These are phyloP conservation scores for Orchesella cincta DNA, from an alignment of 1,140 invertebrate genomes.

Conservation along the genomic window DNA sequence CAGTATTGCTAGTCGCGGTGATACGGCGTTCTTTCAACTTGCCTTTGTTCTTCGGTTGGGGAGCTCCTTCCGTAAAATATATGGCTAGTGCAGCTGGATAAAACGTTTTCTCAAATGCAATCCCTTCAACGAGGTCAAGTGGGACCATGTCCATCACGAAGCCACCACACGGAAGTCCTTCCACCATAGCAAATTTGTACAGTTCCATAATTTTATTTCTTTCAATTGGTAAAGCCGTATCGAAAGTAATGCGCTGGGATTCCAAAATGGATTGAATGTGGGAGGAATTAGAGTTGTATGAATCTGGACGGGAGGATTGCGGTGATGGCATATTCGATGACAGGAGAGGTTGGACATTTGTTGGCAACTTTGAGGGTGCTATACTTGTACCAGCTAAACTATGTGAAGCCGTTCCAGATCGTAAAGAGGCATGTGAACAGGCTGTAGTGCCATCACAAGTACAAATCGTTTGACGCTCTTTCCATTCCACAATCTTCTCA, in stretches of 20 bases:
- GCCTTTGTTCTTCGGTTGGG: slow-evolving; percentile 11
- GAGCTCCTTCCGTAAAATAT: slow-evolving; percentile 30
- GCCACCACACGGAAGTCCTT: slow-evolving; percentile 32
- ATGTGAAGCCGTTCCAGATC: not conserved
- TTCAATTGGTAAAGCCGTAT: not conserved
- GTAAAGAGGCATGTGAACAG: not conserved
- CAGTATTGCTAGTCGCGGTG: not conserved
- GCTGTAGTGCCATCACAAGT: not conserved
- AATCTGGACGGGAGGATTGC: not conserved
- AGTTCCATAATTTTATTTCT: slow-evolving; percentile 38
- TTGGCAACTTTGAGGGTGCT: slow-evolving; percentile 5
- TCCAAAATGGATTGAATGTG: not conserved
- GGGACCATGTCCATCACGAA: slow-evolving; percentile 37
- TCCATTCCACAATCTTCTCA: slow-evolving; percentile 34
- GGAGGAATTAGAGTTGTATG: not conserved
- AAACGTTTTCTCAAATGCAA: slow-evolving; percentile 32
- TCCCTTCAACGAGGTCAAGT: slow-evolving; percentile 28
- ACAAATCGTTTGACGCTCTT: not conserved
- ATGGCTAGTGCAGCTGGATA: slow-evolving; percentile 32
- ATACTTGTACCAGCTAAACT: not conserved
- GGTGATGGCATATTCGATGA: not conserved
- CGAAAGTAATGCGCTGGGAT: not conserved
- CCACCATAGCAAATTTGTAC: slow-evolving; percentile 43
- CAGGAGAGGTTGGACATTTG: not conserved
- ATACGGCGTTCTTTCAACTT: not conserved